Conservation (phyloP, 2,113 vertebrate genomes). For the Calcarius ornatus region DNA sequence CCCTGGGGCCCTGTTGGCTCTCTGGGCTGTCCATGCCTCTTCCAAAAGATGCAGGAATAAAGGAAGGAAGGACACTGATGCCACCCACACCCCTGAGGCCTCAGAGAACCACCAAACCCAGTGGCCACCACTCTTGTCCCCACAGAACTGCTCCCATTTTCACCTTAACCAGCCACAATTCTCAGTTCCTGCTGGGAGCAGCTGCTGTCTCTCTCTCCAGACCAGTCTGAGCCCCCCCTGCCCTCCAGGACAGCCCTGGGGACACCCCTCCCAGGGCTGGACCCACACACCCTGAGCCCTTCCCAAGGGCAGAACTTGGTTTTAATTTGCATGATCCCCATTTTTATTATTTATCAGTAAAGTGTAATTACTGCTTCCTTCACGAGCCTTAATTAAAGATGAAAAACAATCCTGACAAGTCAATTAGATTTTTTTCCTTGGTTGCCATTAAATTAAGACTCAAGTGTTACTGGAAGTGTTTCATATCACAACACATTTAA, state of each 20-base stretch:
- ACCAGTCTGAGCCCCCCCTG: background rate
- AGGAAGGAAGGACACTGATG: background rate
- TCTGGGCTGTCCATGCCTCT: background rate
- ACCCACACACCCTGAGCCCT: background rate
- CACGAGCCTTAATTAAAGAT: constrained; percentile 43
- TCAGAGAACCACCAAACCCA: background rate
- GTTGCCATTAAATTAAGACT: constrained; percentile 59
- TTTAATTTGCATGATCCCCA: background rate
- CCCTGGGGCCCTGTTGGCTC: fast-evolving
- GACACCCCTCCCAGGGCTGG: background rate
- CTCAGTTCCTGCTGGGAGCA: background rate
- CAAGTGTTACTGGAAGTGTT: constrained; percentile 55
- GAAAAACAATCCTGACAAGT: constrained; percentile 51
- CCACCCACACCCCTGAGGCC: fast-evolving
- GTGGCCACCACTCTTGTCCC: background rate
- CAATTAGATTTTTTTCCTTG: constrained; percentile 44
- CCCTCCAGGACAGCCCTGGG: background rate
- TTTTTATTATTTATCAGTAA: constrained; percentile 43
- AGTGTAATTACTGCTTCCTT: constrained; percentile 35
- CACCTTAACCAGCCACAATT: background rate
- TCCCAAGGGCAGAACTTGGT: background rate
- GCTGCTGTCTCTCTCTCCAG: background rate
- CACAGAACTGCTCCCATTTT: background rate
- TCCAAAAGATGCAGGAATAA: background rate
- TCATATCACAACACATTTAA: constrained; percentile 54